Base-by-base conservation (phyloP, 2,113 vertebrate species). In the Parotia lawesii region DNA sequence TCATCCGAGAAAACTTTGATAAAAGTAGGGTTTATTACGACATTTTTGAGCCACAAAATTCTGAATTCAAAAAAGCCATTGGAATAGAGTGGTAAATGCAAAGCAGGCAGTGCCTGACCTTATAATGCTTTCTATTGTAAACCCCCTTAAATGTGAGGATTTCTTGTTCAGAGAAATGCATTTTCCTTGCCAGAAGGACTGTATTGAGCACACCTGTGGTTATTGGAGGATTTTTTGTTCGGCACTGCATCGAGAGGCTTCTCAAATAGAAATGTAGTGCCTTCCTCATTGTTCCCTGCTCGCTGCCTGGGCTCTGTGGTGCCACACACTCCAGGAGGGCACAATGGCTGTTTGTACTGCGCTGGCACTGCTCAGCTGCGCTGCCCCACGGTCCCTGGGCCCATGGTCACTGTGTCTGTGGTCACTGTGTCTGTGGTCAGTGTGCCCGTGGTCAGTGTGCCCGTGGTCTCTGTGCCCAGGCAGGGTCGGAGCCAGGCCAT, bases 11-110 rank as follows among this genome's bases (percentile, higher is more conserved):
- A n/a, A 88, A 91, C 48, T 97, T 99, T 83, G 98, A 98, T 89
- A 97, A 96, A 93, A 98, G 95, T 45, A 98, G 96, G 75, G 97
- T 99, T 94, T 99, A 98, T 95, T 99, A 99, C 35, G 99, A 99
- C 96, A 96, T 99, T 57, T 97, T 97, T 11, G 98, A 99, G 56
- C 97, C 97, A 58, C 97, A 98, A 37, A 98, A 98, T 62, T 89
- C 95, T 50, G 89, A 96, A 81, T 97, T 99, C 92, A 98, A 94
- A 93, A 96, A 96, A 87, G 96, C 97, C 37, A 96, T 98, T 80
- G 98, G 97, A 87, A 29, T 97, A 57, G 82, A 89, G 82, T 28
- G 48, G 35, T 73, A 44, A 80, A 47, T 42, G 47, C 89, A 84
- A 80, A 93, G 44, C 51, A 79, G 85, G 38, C 40, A 65, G 3